Percentiles rank a stretch among this genome's conserved stretches.
Evolutionary conservation across 2,797 vertebrate genomes (phyloP).

Genomic region (Scarus forsteni): DNA sequence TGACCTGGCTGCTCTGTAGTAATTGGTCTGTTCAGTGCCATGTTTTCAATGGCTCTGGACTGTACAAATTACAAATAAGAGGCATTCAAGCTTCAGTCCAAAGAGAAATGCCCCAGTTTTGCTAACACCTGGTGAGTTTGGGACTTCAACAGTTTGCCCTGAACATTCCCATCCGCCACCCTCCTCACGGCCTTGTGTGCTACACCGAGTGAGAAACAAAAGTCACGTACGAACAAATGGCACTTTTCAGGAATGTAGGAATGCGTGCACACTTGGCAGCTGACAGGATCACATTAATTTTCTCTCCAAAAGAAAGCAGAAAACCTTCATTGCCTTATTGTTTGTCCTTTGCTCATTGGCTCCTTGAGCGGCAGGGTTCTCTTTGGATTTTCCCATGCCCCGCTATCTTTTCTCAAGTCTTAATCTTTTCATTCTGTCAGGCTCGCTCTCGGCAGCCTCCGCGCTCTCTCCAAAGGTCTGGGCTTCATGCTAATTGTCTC

Average conservation of each 20-base stretch:
- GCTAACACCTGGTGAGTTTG: constrained; percentile 71
- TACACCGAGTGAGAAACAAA: constrained; percentile 60
- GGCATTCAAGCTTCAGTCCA: constrained; percentile 42
- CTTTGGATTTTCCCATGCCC: constrained; percentile 86
- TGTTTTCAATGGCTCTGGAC: no score
- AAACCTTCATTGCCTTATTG: constrained; percentile 78
- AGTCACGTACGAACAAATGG: constrained; percentile 70
- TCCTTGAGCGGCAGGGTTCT: constrained; percentile 69
- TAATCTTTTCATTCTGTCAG: constrained; percentile 86
- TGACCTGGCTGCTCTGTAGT: no score
- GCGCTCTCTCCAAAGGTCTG: constrained; percentile 81
- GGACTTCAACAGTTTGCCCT: constrained; percentile 54
- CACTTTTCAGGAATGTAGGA: constrained; percentile 68
- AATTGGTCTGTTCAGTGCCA: no score
- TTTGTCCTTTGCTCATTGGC: constrained; percentile 73
- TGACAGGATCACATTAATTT: constrained; percentile 80
- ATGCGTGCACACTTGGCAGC: constrained; percentile 78
- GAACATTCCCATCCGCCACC: constrained; percentile 47
- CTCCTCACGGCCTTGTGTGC: constrained; percentile 64
- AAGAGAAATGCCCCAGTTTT: constrained; percentile 37
- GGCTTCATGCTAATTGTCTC: constrained; percentile 88
- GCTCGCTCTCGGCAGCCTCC: constrained; percentile 74
- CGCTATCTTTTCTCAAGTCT: constrained; percentile 84
- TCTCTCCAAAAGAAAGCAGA: constrained; percentile 48
- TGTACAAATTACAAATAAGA: neutral